These are phyloP conservation scores for Sebastes schlegelii DNA, from an alignment of 2,113 vertebrate genomes.

Conservation along the genomic window DNA sequence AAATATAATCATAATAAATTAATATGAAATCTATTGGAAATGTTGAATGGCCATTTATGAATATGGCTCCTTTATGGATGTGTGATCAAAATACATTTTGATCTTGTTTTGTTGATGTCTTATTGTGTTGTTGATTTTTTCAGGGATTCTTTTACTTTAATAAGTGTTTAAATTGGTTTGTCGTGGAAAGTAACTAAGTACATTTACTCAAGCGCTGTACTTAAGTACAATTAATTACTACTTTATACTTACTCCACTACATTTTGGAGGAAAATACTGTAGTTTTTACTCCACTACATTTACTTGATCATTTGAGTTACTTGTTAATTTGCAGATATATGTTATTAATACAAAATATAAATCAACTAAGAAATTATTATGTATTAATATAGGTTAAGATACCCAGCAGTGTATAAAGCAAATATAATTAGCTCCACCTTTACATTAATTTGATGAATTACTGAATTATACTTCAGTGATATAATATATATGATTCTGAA, in stretches of 20 bases:
- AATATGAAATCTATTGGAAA: not conserved
- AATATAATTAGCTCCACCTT: not conserved
- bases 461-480: not conserved
- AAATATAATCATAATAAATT: not conserved
- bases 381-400: not conserved
- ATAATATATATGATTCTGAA: not conserved
- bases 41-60: not conserved
- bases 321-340: not conserved
- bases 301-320: not conserved
- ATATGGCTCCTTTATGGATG: not conserved
- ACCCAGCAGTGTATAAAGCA: not conserved
- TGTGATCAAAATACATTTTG: not conserved
- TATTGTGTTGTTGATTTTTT: not conserved
- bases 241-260: not conserved
- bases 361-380: not conserved
- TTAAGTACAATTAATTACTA: not conserved
- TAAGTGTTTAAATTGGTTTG: not conserved
- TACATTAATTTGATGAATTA: not conserved
- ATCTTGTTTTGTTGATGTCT: not conserved
- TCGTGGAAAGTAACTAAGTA: not conserved
- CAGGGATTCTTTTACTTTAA: not conserved
- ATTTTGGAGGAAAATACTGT: not conserved
- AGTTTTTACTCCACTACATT: not conserved
- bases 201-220: not conserved
- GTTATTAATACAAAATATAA: not conserved